Evolutionary conservation across 1,140 invertebrate species (phyloP).

Genomic region (Helicoverpa zea): DNA sequence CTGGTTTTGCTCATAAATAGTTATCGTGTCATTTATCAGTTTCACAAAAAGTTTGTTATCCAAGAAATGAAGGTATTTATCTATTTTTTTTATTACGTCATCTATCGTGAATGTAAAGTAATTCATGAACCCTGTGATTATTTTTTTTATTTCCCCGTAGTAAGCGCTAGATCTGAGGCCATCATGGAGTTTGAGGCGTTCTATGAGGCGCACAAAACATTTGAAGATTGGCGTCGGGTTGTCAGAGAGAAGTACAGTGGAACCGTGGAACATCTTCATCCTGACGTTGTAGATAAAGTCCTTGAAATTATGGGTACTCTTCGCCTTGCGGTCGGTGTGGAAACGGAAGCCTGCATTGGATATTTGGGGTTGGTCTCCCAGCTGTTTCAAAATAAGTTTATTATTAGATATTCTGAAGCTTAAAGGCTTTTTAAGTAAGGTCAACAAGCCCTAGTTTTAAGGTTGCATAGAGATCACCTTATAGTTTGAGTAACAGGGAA

Average conservation of each 20-base stretch:
- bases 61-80: constrained; percentile 58
- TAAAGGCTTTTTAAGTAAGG: too few relatives aligned
- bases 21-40: constrained; percentile 63
- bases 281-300: constrained; percentile 3
- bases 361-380: not conserved
- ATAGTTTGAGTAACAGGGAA: too few relatives aligned
- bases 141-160: constrained; percentile 68
- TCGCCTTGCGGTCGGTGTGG: not conserved
- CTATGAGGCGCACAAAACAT: constrained; percentile 4
- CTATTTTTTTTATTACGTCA: constrained; percentile 61
- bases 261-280: not conserved
- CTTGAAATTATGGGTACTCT: not conserved
- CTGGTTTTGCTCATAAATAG: constrained; percentile 61
- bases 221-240: constrained; percentile 15
- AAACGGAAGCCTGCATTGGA: not conserved
- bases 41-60: constrained; percentile 57
- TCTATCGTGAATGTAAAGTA: constrained; percentile 66
- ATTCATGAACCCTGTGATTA: constrained; percentile 65
- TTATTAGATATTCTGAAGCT: not conserved
- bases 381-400: not conserved
- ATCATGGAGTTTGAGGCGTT: not conserved
- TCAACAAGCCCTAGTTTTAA: too few relatives aligned
- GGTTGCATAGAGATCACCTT: too few relatives aligned
- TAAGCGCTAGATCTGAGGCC: constrained; percentile 59
- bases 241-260: not conserved